Evolutionary conservation across 2,888 invertebrate genomes (phyloP).

Genomic region (Tupiocoris notatus): DNA sequence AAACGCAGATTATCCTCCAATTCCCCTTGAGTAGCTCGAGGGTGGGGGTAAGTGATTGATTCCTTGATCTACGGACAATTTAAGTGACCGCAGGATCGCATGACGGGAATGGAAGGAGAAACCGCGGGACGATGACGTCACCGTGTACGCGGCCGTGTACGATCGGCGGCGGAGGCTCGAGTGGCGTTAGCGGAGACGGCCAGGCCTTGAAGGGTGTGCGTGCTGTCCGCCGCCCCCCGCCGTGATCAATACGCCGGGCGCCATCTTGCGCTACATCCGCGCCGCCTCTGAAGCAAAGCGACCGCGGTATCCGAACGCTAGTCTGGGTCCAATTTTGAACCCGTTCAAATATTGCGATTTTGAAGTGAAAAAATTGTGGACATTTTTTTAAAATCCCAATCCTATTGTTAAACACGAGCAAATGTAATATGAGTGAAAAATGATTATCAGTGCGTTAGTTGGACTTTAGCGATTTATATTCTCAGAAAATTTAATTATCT

Average conservation of each 20-base stretch:
- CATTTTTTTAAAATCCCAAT: too few species aligned
- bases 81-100: not conserved
- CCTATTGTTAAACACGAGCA: too few species aligned
- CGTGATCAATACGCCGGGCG: constrained; percentile 50
- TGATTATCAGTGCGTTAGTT: too few species aligned
- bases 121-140: not conserved
- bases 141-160: not conserved
- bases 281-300: not conserved
- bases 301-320: not conserved
- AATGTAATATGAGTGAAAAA: too few species aligned
- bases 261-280: constrained; percentile 26
- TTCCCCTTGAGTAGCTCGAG: too few species aligned
- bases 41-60: not conserved
- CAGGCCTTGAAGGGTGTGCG: constrained; percentile 8
- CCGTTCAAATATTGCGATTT: too few species aligned
- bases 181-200: not conserved
- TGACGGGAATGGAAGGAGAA: not conserved
- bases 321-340: too few species aligned
- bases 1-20: too few species aligned
- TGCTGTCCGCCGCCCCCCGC: constrained; percentile 50
- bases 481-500: too few species aligned
- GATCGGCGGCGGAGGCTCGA: not conserved
- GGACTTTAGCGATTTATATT: too few species aligned
- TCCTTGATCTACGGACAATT: not conserved
- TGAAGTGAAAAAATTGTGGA: too few species aligned